Evolutionary conservation across 2,113 vertebrate species (phyloP).

Genomic region (Onychostruthus taczanowskii): DNA sequence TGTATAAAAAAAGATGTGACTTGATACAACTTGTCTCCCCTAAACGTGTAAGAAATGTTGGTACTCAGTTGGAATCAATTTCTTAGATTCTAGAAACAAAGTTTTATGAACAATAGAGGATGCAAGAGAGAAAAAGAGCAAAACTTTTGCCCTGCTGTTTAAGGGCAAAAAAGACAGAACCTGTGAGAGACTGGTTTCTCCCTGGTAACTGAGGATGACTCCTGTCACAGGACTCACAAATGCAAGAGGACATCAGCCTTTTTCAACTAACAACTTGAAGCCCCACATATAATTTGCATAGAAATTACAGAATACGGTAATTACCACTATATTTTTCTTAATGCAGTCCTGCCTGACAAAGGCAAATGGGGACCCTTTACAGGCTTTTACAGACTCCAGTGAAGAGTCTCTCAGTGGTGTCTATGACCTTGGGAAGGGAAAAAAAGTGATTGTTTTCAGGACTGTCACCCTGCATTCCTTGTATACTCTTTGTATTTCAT

Average conservation of each 20-base stretch:
- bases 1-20: neutral
- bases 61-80: neutral
- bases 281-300: neutral
- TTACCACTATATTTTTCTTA: neutral
- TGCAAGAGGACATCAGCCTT: neutral
- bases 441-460: neutral
- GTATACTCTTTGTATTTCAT: neutral
- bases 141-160: neutral
- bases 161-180: neutral
- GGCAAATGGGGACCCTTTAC: neutral
- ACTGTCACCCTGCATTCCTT: neutral
- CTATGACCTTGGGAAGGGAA: neutral
- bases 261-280: slow-evolving; percentile 4
- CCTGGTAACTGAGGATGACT: neutral
- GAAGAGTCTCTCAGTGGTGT: neutral
- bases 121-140: neutral
- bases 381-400: neutral
- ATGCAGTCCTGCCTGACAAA: neutral
- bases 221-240: neutral
- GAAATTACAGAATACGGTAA: neutral
- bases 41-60: neutral
- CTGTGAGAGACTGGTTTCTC: neutral
- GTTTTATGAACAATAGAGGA: neutral
- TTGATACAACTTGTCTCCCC: neutral
- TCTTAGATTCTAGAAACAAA: neutral